Base-by-base conservation (phyloP, 2,113 vertebrate genomes). In the Eurypyga helias region DNA sequence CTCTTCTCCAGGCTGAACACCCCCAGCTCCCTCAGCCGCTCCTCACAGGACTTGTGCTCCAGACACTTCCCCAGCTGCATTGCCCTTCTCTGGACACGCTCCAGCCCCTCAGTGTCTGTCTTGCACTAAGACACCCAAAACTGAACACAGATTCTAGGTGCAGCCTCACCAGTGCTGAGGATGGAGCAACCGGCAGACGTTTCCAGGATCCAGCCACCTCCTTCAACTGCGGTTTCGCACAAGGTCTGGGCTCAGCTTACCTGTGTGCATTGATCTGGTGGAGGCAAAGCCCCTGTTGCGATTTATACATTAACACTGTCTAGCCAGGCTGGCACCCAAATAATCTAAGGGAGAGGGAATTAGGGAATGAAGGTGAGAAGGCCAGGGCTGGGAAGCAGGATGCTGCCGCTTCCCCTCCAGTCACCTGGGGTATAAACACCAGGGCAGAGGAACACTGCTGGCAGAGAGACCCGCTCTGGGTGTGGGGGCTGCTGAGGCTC, bases 381-480 rank as follows among this genome's bases (percentile, higher is more conserved):
- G 21, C 36, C 1, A 0, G 20, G 2, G 29, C 41, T 49, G 64
- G 86, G 48, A 8, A 61, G 71, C 49, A 45, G 49, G 24, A 43
- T 10, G 46, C 49, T n/a, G 46, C 45, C 1, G 2, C 72, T 36
- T 46, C 34, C 61, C 58, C 45, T 20, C 45, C 5, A 3, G 15
- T 31, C 13, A 34, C 4, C 1, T 0, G 10, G 73, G 81, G 21
- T 45, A 2, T 1, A 51, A 67, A 12, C 25, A 25, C 1, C 21
- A 5, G 43, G 49, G 55, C 12, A 13, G 2, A n/a, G 36, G 25
- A 57, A 17, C 24, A 2, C 0, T 17, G 31, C 21, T 19, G 70
- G 66, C 48, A 38, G 55, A 3, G 31, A 29, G 19, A 41, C 34
- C 64, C 28, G 46, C 0, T 13, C 20, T 2, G 77, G 23, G 24